Base-by-base conservation (phyloP, 2,113 vertebrate genomes). In the Gorsachius goisagi region DNA sequence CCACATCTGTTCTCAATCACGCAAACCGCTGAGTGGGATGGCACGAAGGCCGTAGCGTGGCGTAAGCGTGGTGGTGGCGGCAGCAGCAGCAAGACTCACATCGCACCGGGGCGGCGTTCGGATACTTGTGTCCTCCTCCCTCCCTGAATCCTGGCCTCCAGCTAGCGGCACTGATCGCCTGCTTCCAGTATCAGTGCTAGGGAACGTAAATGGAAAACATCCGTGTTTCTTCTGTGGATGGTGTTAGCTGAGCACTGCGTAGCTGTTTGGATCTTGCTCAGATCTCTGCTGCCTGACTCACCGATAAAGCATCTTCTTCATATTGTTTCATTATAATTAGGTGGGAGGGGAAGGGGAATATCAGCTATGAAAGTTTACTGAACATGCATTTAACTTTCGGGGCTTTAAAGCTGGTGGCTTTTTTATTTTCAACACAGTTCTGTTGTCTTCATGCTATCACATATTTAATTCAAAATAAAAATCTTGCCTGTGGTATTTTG, bases 161-260 rank as follows among this genome's bases (percentile, higher is more conserved):
- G 66, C 67, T 44, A 56, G 44, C 17, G 4, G 37, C 74, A 12
- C 86, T 4, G 44, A 41, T 71, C 0, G 0, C 52, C 75, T 1
- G 0, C 67, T 94, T 50, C 85, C 75, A 91, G 41, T n/a, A 55
- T 83, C 41, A 6, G 50, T 24, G 64, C 85, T 88, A n/a, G 81
- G 72, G 75, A 94, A 82, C 2, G 32, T 68, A 85, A 95, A 91
- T 89, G 85, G 90, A 88, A 96, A 96, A 94, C 95, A 96, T 94
- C 93, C 78, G 7, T 22, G 55, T 83, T 60, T 79, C 77, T 90
- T 39, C 71, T 50, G 53, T 0, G 82, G 58, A 76, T 62, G 47
- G 49, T 21, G 52, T 62, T 88, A 73, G 87, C 85, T 73, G 37
- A 11, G 37, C 21, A 0, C 62, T 85, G 77, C 4, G 1, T 35